A percentile compares a stretch with the other conserved stretches of the same genome.
phyloP scores from a whole-genome alignment of 2,888 invertebrate species.

The Philopedon plagiatum region DNA sequence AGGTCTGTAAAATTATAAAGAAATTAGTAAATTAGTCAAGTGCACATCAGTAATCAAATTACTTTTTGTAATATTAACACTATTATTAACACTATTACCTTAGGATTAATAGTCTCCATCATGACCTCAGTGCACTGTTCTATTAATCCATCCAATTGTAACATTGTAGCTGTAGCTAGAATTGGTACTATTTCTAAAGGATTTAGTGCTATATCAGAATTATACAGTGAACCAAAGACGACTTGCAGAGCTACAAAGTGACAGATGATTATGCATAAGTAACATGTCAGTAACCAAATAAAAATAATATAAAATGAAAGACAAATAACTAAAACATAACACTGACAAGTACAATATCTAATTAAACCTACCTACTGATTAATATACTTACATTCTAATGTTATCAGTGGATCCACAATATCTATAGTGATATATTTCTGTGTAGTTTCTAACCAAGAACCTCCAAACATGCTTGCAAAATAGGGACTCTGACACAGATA shows the following conservation, averaged over 20 bases:
- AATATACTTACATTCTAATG: slow-evolving; percentile 73
- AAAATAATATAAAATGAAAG: background rate
- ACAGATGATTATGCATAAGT: no score
- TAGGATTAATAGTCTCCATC: slow-evolving; percentile 81
- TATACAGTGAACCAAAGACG: slow-evolving; percentile 83
- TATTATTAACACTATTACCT: no score
- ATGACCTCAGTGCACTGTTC: slow-evolving; percentile 82
- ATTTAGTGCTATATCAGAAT: slow-evolving; percentile 80
- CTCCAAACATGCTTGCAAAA: slow-evolving; percentile 86
- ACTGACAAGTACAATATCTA: no score
- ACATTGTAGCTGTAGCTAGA: slow-evolving; percentile 81
- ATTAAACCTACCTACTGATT: background rate
- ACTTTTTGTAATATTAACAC: no score
- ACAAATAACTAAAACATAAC: no score
- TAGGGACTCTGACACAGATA: slow-evolving; percentile 87
- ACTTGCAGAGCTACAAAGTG: slow-evolving; percentile 79
- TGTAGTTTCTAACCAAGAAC: slow-evolving; percentile 81
- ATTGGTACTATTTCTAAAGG: slow-evolving; percentile 78
- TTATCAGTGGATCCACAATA: slow-evolving; percentile 81
- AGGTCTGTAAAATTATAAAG: slow-evolving; percentile 73
- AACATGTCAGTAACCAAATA: background rate
- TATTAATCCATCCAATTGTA: slow-evolving; percentile 80
- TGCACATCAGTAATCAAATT: no score
- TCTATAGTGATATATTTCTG: slow-evolving; percentile 78
- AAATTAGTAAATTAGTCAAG: no score